Conservation (phyloP, 1,140 invertebrate species). For the Archivesica marissinica region DNA sequence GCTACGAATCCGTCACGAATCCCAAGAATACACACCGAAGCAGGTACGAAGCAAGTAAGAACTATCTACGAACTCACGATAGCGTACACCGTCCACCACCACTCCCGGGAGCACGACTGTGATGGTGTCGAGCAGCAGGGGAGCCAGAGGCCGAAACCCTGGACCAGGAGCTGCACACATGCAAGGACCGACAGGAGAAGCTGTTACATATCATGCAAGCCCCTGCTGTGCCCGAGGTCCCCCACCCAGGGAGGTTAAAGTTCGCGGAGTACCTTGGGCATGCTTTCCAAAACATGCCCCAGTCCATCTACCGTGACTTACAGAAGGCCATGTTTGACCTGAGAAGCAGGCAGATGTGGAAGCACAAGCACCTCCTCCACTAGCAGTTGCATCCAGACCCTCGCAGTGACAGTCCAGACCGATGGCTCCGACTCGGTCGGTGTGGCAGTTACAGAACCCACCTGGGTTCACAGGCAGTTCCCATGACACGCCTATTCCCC, state of each 20-base stretch:
- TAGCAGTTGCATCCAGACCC: constrained; percentile 29
- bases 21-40: no score
- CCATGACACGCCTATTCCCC: neutral
- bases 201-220: constrained; percentile 57
- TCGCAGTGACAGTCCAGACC: neutral
- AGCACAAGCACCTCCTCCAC: neutral
- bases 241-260: constrained; percentile 56
- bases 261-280: constrained; percentile 57
- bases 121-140: neutral
- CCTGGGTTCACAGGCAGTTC: neutral
- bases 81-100: constrained; percentile 1
- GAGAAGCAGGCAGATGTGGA: constrained; percentile 29
- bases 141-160: neutral
- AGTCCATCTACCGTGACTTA: constrained; percentile 1
- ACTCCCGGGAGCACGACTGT: neutral
- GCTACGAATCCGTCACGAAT: no score
- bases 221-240: constrained; percentile 45
- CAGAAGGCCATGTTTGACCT: constrained; percentile 25
- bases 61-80: no score
- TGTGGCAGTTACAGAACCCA: constrained; percentile 7
- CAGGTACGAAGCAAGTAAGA: no score
- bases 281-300: constrained; percentile 47
- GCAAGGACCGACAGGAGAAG: constrained; percentile 53
- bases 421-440: constrained; percentile 15
- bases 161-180: constrained; percentile 30